Percentiles rank a stretch among this genome's conserved stretches.
Evolutionary conservation across 2,888 invertebrate genomes (phyloP).

Genomic region (Ptychoptera contaminata): DNA sequence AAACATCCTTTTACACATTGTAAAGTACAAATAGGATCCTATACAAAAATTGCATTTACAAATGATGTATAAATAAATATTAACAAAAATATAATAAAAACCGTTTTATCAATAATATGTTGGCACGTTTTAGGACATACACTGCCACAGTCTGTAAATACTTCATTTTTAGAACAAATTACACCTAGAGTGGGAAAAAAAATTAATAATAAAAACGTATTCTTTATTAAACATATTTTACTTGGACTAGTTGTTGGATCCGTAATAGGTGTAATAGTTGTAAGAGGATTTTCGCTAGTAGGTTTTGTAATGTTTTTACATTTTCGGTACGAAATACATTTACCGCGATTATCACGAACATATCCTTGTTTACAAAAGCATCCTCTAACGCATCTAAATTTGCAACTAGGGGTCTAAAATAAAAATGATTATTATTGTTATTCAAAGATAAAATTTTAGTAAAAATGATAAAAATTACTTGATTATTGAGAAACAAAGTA

Average conservation of each 20-base stretch:
- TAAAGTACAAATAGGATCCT: slow-evolving; percentile 4
- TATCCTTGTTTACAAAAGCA: slow-evolving; percentile 1
- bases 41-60: background rate
- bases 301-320: no score
- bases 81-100: background rate
- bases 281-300: no score
- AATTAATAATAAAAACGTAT: no score
- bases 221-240: no score
- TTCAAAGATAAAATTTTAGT: no score
- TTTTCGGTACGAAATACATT: background rate
- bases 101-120: no score
- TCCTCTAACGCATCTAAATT: background rate
- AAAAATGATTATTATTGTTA: no score
- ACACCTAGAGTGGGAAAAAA: no score
- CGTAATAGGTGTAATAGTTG: no score
- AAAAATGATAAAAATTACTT: background rate
- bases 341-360: background rate
- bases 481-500: background rate
- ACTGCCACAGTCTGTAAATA: background rate
- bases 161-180: background rate
- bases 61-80: background rate
- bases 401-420: background rate
- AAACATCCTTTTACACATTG: background rate
- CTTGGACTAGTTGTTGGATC: no score
- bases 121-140: no score